phyloP scores from a whole-genome alignment of 2,888 invertebrate species.

The Phytoseiulus persimilis region DNA sequence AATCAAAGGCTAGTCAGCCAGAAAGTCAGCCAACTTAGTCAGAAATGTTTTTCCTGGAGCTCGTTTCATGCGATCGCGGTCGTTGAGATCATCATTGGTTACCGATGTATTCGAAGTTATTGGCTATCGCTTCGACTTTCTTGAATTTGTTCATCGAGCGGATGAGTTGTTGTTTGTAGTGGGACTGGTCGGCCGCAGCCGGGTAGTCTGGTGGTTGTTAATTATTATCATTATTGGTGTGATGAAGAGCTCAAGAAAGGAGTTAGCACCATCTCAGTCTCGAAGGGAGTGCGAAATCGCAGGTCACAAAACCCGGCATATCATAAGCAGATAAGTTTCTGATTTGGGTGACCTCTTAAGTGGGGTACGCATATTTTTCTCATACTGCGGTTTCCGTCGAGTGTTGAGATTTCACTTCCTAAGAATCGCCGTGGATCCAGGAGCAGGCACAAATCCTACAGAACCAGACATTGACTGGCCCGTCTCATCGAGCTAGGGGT shows the following conservation, averaged over 20 bases:
- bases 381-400: neutral
- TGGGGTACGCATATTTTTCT: neutral
- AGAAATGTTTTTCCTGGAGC: neutral
- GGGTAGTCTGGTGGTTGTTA: neutral
- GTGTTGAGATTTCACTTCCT: neutral
- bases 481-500: too few species aligned
- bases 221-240: neutral
- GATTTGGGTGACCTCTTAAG: neutral
- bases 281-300: neutral
- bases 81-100: neutral
- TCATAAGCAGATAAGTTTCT: neutral
- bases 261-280: neutral
- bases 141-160: neutral
- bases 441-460: neutral
- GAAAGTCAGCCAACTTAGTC: neutral
- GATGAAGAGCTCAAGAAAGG: neutral
- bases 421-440: neutral
- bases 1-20: neutral
- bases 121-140: neutral
- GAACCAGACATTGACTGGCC: neutral
- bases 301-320: neutral
- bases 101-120: neutral
- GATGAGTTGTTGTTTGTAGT: neutral
- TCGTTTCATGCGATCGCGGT: neutral
- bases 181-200: neutral